Conservation (phyloP, 2,797 vertebrate genomes). For the Poeciliopsis turneri region DNA sequence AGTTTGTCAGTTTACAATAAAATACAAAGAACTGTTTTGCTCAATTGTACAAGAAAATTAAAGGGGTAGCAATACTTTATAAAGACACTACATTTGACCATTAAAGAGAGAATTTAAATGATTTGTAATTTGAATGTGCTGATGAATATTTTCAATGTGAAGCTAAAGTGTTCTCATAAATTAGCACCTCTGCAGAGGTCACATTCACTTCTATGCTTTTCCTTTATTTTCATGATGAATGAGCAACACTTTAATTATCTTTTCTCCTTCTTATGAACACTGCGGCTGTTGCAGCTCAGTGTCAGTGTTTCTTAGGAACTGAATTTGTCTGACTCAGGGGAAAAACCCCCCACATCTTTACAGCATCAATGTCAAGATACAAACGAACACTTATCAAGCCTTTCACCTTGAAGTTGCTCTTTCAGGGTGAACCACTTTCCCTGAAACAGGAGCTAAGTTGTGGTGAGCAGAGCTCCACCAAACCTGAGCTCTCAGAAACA, state of each 20-base stretch:
- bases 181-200: neutral
- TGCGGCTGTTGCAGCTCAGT: neutral
- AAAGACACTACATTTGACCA: neutral
- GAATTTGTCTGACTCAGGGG: slow-evolving; percentile 19
- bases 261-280: neutral
- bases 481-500: slow-evolving; percentile 51
- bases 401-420: slow-evolving; percentile 69
- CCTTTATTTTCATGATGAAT: neutral
- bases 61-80: neutral
- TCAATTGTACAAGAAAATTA: neutral
- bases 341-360: slow-evolving; percentile 11
- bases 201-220: neutral
- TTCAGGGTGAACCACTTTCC: slow-evolving; percentile 58
- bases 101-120: neutral
- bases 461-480: slow-evolving; percentile 56
- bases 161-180: neutral
- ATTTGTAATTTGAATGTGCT: neutral
- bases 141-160: neutral
- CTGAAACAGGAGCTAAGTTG: slow-evolving; percentile 73
- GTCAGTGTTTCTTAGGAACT: slow-evolving; percentile 36
- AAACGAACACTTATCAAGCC: slow-evolving; percentile 31
- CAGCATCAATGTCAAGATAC: slow-evolving; percentile 16
- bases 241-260: neutral
- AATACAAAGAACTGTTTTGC: neutral
- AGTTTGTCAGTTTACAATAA: neutral